Evolutionary conservation across 1,140 invertebrate species (phyloP).

Genomic region (Drosophila yakuba): DNA sequence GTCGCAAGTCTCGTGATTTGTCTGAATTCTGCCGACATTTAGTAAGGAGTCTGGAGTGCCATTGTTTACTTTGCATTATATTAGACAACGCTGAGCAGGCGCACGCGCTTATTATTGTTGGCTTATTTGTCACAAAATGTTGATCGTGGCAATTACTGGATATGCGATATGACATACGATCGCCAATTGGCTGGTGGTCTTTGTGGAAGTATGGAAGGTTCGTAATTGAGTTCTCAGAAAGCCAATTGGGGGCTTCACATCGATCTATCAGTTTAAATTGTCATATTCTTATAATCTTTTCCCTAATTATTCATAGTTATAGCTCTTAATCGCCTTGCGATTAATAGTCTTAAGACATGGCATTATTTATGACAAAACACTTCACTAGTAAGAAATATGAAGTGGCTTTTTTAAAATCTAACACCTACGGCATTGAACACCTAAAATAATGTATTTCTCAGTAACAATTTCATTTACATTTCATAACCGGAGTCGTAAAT

Average conservation of each 20-base stretch:
- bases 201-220: background rate
- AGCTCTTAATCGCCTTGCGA: too few species aligned
- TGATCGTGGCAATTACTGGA: slow-evolving; percentile 40
- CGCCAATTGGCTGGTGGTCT: slow-evolving; percentile 44
- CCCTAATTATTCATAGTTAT: background rate
- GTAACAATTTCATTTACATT: background rate
- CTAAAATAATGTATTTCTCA: background rate
- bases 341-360: background rate
- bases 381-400: too few species aligned
- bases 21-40: slow-evolving; percentile 35
- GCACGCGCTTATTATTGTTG: slow-evolving; percentile 43
- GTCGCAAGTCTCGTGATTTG: slow-evolving; percentile 26
- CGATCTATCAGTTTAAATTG: background rate
- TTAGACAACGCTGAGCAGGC: slow-evolving; percentile 29
- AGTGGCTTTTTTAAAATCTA: background rate
- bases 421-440: background rate
- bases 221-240: slow-evolving; percentile 9
- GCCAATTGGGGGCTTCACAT: slow-evolving; percentile 1
- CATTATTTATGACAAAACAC: background rate
- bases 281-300: background rate
- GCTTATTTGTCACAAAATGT: slow-evolving; percentile 51
- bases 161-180: slow-evolving; percentile 53
- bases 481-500: too few species aligned
- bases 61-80: slow-evolving; percentile 31
- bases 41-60: slow-evolving; percentile 2